A percentile compares a stretch with the other conserved stretches of the same genome.
Evolutionary conservation across 2,888 invertebrate species (phyloP).

Genomic region (Tanypteryx hageni): DNA sequence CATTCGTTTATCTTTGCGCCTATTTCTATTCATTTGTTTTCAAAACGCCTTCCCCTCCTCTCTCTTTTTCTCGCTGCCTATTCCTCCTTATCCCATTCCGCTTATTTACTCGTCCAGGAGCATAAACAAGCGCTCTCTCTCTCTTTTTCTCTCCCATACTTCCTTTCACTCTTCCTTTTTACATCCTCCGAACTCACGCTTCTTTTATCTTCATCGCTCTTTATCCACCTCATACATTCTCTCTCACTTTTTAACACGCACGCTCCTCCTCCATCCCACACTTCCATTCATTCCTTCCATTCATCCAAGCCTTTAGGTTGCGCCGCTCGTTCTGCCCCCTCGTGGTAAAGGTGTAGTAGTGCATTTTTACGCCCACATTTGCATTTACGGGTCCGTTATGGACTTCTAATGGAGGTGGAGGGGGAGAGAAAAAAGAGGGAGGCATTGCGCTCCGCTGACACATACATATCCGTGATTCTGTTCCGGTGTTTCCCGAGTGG

Average conservation of each 20-base stretch:
- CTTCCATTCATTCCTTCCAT: neutral
- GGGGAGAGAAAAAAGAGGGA: too few relatives aligned
- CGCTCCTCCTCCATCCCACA: neutral
- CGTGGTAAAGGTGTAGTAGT: too few relatives aligned
- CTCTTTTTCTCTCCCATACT: neutral
- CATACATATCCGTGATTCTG: too few relatives aligned
- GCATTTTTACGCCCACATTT: too few relatives aligned
- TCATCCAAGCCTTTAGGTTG: too few relatives aligned
- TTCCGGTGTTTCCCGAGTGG: too few relatives aligned
- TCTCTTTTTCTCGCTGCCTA: neutral
- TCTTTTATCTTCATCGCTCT: too few relatives aligned
- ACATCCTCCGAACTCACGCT: neutral
- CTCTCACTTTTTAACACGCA: neutral
- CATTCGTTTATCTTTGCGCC: conserved; percentile 39
- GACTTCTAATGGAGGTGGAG: too few relatives aligned
- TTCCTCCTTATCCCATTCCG: neutral
- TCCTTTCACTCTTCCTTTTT: neutral
- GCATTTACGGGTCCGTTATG: too few relatives aligned
- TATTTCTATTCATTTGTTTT: conserved; percentile 63
- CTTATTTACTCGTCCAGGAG: neutral
- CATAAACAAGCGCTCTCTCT: neutral
- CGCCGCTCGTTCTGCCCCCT: too few relatives aligned
- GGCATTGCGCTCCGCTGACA: too few relatives aligned
- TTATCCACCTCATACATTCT: neutral
- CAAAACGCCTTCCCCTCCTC: neutral